Evolutionary conservation across 2,888 invertebrate species (phyloP).

Genomic region (Gandaritis pyraliata): DNA sequence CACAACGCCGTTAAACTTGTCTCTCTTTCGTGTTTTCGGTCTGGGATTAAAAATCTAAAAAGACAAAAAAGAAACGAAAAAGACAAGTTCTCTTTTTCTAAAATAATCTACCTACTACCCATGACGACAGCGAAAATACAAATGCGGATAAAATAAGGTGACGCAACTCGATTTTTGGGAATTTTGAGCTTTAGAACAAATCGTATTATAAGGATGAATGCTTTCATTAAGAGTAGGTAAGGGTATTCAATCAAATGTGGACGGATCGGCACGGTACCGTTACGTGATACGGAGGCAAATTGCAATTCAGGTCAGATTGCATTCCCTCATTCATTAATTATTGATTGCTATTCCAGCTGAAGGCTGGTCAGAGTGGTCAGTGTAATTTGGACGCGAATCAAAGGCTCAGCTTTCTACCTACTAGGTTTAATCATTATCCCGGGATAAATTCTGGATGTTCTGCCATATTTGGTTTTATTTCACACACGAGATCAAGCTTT

Average conservation of each 20-base stretch:
- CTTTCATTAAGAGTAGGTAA: conserved; percentile 15
- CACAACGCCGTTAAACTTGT: too few species aligned
- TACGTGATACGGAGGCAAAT: conserved; percentile 46
- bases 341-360: conserved; percentile 57
- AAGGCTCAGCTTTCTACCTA: conserved; percentile 9
- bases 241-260: conserved; percentile 30
- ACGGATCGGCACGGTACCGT: conserved; percentile 37
- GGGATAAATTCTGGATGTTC: neutral
- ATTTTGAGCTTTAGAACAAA: neutral
- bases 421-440: neutral
- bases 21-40: too few species aligned
- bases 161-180: too few species aligned
- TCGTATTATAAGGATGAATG: neutral
- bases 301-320: conserved; percentile 50
- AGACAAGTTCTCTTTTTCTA: too few species aligned
- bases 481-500: too few species aligned
- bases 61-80: too few species aligned
- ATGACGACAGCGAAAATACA: too few species aligned
- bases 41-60: too few species aligned
- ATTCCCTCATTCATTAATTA: conserved; percentile 58
- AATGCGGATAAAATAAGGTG: too few species aligned
- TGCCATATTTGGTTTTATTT: too few species aligned
- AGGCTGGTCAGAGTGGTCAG: conserved; percentile 36
- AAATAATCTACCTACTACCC: too few species aligned
- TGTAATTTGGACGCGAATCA: conserved; percentile 20